phyloP scores from a whole-genome alignment of 1,140 invertebrate species.

The Thaumatotibia leucotreta region DNA sequence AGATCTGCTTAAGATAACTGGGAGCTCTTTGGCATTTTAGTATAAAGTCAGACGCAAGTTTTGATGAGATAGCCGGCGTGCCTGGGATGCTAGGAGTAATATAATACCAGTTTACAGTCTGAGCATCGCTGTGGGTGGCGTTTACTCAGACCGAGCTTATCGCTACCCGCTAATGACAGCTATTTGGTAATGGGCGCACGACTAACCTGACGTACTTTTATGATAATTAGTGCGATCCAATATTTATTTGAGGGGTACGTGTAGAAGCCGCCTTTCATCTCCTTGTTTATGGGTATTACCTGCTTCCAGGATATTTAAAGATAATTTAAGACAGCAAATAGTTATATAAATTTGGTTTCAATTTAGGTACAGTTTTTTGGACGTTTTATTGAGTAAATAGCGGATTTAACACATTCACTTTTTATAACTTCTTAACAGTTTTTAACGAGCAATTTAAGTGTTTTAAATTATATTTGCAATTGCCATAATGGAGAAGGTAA shows the following conservation, averaged over 20 bases:
- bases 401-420: too few species aligned
- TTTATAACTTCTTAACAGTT: too few species aligned
- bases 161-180: constrained; percentile 58
- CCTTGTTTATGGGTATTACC: constrained; percentile 61
- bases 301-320: constrained; percentile 35
- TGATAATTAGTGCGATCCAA: constrained; percentile 68
- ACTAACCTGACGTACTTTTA: constrained; percentile 57
- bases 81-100: constrained; percentile 48
- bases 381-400: too few species aligned
- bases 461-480: too few species aligned
- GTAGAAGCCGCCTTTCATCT: constrained; percentile 61
- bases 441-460: too few species aligned
- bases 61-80: constrained; percentile 44
- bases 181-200: constrained; percentile 62
- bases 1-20: constrained; percentile 16
- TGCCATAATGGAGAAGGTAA: too few species aligned
- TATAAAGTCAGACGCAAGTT: constrained; percentile 43
- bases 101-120: constrained; percentile 47
- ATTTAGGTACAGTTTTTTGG: too few species aligned
- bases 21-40: constrained; percentile 5
- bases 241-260: constrained; percentile 56
- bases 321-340: constrained; percentile 49
- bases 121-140: constrained; percentile 53
- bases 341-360: constrained; percentile 35
- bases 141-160: constrained; percentile 42